phyloP scores from a whole-genome alignment of 2,888 invertebrate species.

The Graphium colonna region DNA sequence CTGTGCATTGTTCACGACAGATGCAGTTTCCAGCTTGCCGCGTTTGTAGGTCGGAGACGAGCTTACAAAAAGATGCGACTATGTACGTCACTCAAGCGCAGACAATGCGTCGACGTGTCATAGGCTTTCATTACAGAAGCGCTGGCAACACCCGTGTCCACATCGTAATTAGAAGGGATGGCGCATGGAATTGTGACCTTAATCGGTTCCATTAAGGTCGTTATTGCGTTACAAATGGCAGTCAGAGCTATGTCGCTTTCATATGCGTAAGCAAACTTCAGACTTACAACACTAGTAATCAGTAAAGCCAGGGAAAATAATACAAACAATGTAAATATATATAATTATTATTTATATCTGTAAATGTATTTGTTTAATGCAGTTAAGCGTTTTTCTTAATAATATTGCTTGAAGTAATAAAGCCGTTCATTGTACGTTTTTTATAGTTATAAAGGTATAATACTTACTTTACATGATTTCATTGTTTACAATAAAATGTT shows the following conservation, averaged over 20 bases:
- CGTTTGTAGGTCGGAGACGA: slow-evolving; percentile 35
- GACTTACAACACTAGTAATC: not conserved
- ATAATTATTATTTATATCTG: too few relatives aligned
- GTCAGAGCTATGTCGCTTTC: slow-evolving; percentile 1
- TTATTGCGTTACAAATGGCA: not conserved
- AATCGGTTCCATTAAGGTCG: not conserved
- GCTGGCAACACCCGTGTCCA: slow-evolving; percentile 34
- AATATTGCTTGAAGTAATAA: too few relatives aligned
- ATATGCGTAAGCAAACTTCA: slow-evolving; percentile 5
- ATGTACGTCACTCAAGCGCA: slow-evolving; percentile 35
- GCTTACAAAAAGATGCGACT: slow-evolving; percentile 24
- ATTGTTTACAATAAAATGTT: too few relatives aligned
- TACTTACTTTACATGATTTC: too few relatives aligned
- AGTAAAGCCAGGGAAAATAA: not conserved
- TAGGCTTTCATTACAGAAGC: slow-evolving; percentile 50
- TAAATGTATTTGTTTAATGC: too few relatives aligned
- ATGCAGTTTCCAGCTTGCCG: slow-evolving; percentile 25
- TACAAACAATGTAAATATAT: too few relatives aligned
- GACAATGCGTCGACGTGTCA: slow-evolving; percentile 36
- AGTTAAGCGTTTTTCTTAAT: too few relatives aligned
- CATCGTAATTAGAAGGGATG: slow-evolving; percentile 17
- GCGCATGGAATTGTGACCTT: slow-evolving; percentile 30
- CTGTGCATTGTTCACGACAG: slow-evolving; percentile 8
- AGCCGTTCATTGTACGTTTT: too few relatives aligned
- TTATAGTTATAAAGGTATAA: too few relatives aligned